Evolutionary conservation across 2,113 vertebrate species (phyloP), one percentile per base, ranked within the genome.

Genomic region (Plotosus lineatus): DNA sequence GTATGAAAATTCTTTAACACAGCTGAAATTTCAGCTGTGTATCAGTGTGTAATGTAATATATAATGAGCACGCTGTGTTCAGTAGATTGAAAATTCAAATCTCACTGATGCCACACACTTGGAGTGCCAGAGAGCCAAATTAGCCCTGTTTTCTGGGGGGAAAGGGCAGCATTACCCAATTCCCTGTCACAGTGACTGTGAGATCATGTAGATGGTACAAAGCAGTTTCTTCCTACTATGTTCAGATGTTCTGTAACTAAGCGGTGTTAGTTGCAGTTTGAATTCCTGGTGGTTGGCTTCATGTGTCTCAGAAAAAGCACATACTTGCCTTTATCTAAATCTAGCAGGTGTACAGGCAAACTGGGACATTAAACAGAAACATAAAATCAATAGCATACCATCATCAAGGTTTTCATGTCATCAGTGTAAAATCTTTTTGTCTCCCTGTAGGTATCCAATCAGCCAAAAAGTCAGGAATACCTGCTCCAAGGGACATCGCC

Each of bases 381-480:
- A 31, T 46, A 8, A 31, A 61, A 33, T 61, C 11, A 33, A 19
- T 17, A 21, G 6, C 7, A 19, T 21, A 10, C 21, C 15, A 53
- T 15, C n/a, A 12, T 44, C 42, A 68, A 42, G 1, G 0, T 1
- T 42, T n/a, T n/a, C n/a, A 51, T 19, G 14, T 51, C 21, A 19
- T 51, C 50, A 51, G 15, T 51, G 17, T 51, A 14, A 33, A 72
- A 4, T 33, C 31, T 51, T 73, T 73, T 33, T 73, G 69, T 73
- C 15, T 86, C 40, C 85, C 40, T 88, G 36, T 83, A 98, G 97
- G 95, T 0, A 80, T 84, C 84, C 90, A 94, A 3, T 80, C 94
- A 31, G 73, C 90, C 15, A 98, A 96, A 89, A 95, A 94, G 88
- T 97, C 97, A 0, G 97, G 97, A 48, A 99, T 99, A 87, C 97